Conservation (phyloP, 2,113 vertebrate genomes). For the Globicephala melas region DNA sequence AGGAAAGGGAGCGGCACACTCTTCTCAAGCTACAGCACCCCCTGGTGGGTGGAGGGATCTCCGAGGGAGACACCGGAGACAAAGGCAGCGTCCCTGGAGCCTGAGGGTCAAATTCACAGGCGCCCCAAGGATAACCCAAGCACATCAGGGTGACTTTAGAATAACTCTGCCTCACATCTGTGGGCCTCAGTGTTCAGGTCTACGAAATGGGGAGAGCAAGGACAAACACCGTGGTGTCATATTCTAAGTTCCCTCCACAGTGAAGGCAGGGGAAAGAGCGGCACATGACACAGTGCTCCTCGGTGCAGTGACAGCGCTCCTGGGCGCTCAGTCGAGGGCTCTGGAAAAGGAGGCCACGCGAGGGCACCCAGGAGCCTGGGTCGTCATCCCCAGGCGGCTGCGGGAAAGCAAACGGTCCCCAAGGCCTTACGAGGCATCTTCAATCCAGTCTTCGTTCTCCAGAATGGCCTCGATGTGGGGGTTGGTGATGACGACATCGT, state of each 20-base stretch:
- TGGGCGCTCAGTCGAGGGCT: fast-evolving
- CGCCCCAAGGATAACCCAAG: not conserved
- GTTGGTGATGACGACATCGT: slow-evolving; percentile 97
- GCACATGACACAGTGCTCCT: not conserved
- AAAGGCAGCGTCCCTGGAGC: not conserved
- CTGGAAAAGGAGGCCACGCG: not conserved
- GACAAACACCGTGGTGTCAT: not conserved
- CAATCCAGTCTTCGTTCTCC: slow-evolving; percentile 98
- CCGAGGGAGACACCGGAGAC: not conserved
- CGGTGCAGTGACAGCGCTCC: not conserved
- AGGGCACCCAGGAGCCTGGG: not conserved
- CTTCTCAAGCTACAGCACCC: not conserved
- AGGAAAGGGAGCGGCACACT: not conserved
- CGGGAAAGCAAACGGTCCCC: not conserved
- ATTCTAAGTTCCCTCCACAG: not conserved
- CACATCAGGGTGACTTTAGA: not conserved
- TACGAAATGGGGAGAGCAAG: not conserved
- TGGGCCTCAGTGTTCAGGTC: not conserved
- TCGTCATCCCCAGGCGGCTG: not conserved
- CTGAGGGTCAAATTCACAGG: not conserved
- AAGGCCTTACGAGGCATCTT: slow-evolving; percentile 93
- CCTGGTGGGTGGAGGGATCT: not conserved
- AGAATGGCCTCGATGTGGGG: slow-evolving; percentile 97
- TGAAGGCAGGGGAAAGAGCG: not conserved
- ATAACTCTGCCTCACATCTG: not conserved